Evolutionary conservation across 2,888 invertebrate species (phyloP).

Genomic region (Spisula subtruncata): DNA sequence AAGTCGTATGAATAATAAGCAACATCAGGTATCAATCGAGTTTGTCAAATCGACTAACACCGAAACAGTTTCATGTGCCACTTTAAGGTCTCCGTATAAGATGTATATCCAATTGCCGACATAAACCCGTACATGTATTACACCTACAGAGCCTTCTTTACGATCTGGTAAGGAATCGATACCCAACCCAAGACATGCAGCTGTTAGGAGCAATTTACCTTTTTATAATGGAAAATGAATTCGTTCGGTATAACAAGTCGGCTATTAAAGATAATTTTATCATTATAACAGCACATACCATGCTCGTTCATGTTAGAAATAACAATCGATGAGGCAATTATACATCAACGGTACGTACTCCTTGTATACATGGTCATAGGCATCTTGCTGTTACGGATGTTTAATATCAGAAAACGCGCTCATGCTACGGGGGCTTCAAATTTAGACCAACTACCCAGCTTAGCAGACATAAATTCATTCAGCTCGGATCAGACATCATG

Average conservation of each 20-base stretch:
- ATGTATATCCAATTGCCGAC: background rate
- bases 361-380: too few relatives aligned
- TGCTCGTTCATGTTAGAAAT: background rate
- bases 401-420: too few relatives aligned
- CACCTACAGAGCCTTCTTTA: background rate
- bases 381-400: too few relatives aligned
- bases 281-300: background rate
- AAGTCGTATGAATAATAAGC: too few relatives aligned
- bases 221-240: slow-evolving; percentile 5
- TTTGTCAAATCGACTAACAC: too few relatives aligned
- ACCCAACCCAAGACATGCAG: background rate
- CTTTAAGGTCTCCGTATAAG: background rate
- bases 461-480: too few relatives aligned
- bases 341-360: too few relatives aligned
- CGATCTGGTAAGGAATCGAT: background rate
- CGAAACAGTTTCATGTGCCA: too few relatives aligned
- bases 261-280: background rate
- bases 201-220: background rate
- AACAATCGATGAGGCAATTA: background rate
- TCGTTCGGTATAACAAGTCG: background rate
- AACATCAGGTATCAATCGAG: too few relatives aligned
- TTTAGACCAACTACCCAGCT: too few relatives aligned
- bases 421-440: too few relatives aligned
- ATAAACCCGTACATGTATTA: background rate
- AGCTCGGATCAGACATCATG: too few relatives aligned